phyloP scores from a whole-genome alignment of 2,797 vertebrate species.

The Holocentrus rufus region DNA sequence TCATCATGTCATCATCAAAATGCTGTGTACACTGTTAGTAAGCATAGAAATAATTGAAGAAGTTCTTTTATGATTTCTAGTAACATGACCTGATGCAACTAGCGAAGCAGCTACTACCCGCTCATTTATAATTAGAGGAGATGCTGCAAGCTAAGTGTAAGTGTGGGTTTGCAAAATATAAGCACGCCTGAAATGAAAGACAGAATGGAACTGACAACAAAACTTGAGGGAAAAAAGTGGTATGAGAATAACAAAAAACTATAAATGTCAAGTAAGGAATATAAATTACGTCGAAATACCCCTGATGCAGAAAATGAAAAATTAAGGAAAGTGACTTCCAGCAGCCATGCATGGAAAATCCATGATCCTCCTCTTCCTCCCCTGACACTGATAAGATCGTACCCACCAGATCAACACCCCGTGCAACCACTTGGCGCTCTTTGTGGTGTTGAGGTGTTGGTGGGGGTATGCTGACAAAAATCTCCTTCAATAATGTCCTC shows the following conservation, averaged over 20 bases:
- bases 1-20: no score
- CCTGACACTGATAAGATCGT: slow-evolving; percentile 35
- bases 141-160: no score
- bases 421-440: slow-evolving; percentile 44
- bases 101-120: no score
- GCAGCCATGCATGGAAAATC: slow-evolving; percentile 43
- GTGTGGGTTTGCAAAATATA: no score
- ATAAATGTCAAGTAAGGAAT: not conserved
- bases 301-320: slow-evolving; percentile 22
- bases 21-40: no score
- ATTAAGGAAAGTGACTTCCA: slow-evolving; percentile 40
- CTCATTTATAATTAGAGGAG: no score
- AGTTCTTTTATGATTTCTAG: no score
- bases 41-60: no score
- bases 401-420: slow-evolving; percentile 48
- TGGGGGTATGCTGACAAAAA: slow-evolving; percentile 69
- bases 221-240: no score
- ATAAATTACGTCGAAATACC: not conserved
- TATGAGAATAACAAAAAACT: not conserved
- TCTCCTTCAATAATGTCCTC: slow-evolving; percentile 76
- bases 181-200: no score
- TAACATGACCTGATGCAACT: no score
- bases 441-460: slow-evolving; percentile 41
- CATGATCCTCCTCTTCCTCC: slow-evolving; percentile 36
- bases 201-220: no score